Evolutionary conservation across 1,140 invertebrate genomes (phyloP), one percentile per base, ranked within the genome.

Genomic region (Ruditapes philippinarum): DNA sequence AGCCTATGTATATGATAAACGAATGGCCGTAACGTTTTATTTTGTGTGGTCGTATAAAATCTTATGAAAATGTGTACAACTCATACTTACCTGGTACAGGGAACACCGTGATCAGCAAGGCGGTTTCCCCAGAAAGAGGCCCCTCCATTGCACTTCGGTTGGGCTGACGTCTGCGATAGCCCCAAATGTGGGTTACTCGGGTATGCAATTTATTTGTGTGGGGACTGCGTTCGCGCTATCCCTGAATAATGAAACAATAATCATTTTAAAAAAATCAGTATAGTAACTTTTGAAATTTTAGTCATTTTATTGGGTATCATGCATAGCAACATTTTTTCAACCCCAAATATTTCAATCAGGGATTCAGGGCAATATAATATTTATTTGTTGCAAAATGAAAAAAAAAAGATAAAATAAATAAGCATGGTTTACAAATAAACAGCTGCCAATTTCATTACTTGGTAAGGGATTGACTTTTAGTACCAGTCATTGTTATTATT

Each of bases 101-200:
- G 96, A 96, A 95, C 93, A 97, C 96, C 96, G 95, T 96, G 97
- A 97, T 97, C 97, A 97, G 5, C 92, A 96, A 97, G 97, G 97
- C 95, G 96, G 96, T 97, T 96, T 96, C 96, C 96, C 96, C 97
- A 97, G 97, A 96, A 96, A 92, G 96, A 97, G 97, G 96, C 96
- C 96, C 95, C 96, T 95, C 96, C 97, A 97, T 97, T 97, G 97
- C 97, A 97, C 97, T 96, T 93, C 96, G 97, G 96, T 96, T 96
- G 95, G 96, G 97, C 96, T 97, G 97, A 97, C 97, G 96, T 96
- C 96, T 97, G 97, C 97, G 97, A 97, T 97, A 97, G 96, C 95
- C 92, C 90, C 93, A 92, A 93, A 93, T 93, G 92, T 89, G 89
- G 91, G 91, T 90, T 88, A 89, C 91, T 91, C 91, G 91, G 91